Conservation (phyloP, 2,888 invertebrate species). For the Sinelater perroti region DNA sequence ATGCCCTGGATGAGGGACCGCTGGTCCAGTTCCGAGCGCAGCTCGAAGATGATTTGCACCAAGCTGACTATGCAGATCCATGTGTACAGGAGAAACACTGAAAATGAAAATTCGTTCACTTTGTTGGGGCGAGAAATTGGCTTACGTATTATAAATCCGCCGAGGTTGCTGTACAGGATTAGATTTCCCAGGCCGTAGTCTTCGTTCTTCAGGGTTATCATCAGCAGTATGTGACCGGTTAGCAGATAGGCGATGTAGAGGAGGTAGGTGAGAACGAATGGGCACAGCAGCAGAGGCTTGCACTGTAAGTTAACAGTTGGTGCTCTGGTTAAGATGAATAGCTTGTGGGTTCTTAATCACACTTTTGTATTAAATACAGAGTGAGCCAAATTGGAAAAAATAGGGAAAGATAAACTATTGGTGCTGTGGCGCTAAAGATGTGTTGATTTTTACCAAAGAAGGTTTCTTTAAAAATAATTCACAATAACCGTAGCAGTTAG, state of each 20-base stretch:
- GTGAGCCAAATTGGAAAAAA: background rate
- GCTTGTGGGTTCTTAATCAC: no score
- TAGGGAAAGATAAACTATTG: background rate
- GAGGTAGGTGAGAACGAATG: slow-evolving; percentile 3
- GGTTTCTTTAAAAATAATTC: no score
- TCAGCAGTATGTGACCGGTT: background rate
- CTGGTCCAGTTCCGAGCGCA: slow-evolving; percentile 7
- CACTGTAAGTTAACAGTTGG: slow-evolving; percentile 7
- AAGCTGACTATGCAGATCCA: slow-evolving; percentile 8
- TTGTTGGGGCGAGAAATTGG: no score
- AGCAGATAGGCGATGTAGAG: background rate
- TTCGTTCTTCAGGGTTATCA: slow-evolving; percentile 11
- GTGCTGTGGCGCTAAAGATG: no score
- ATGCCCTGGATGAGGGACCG: slow-evolving; percentile 1
- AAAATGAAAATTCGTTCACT: slow-evolving; percentile 1
- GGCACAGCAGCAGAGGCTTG: slow-evolving; percentile 3
- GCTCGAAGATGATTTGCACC: slow-evolving; percentile 2
- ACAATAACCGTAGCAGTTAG: no score
- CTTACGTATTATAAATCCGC: slow-evolving; percentile 17
- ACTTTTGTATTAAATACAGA: no score
- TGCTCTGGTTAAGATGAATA: background rate
- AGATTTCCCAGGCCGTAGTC: slow-evolving; percentile 14
- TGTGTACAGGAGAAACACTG: slow-evolving; percentile 2
- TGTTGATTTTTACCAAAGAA: no score
- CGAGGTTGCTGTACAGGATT: slow-evolving; percentile 17